Percentiles rank a stretch among this genome's conserved stretches.
These are phyloP conservation scores for Dromiciops gliroides DNA, from an alignment of 2,113 vertebrate genomes.

Conservation along the genomic window DNA sequence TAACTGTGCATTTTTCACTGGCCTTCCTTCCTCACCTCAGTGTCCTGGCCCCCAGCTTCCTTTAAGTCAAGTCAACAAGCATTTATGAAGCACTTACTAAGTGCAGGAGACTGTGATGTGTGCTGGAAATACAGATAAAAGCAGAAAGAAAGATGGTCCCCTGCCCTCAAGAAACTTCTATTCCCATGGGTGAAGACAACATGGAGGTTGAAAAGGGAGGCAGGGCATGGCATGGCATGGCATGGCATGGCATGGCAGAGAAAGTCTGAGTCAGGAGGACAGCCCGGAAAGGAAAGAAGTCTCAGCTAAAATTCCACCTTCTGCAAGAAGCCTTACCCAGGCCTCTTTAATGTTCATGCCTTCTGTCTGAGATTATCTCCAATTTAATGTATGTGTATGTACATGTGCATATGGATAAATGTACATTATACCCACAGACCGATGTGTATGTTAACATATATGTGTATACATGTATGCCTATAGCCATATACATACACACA, in stretches of 20 bases:
- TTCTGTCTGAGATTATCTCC: neutral
- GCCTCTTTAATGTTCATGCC: neutral
- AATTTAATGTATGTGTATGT: no score
- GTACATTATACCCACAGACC: no score
- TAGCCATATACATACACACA: no score
- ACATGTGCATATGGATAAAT: no score
- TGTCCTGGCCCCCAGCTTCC: neutral
- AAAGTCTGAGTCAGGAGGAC: neutral
- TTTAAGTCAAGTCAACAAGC: neutral
- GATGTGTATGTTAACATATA: no score
- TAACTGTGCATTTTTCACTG: neutral
- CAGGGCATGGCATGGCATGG: neutral
- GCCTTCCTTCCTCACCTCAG: neutral
- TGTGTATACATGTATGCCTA: no score
- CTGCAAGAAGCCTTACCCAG: neutral
- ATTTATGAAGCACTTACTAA: neutral
- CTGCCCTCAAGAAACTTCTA: neutral
- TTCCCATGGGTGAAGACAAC: neutral
- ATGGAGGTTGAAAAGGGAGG: neutral
- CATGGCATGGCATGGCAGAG: neutral
- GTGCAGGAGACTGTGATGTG: neutral
- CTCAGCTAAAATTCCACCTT: neutral
- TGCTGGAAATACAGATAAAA: neutral
- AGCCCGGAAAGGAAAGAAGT: neutral
- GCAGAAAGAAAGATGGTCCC: neutral